Percentiles rank a stretch among this genome's conserved stretches.
These are phyloP conservation scores for Rhamnusium bicolor DNA, from an alignment of 2,888 invertebrate genomes.

Conservation along the genomic window DNA sequence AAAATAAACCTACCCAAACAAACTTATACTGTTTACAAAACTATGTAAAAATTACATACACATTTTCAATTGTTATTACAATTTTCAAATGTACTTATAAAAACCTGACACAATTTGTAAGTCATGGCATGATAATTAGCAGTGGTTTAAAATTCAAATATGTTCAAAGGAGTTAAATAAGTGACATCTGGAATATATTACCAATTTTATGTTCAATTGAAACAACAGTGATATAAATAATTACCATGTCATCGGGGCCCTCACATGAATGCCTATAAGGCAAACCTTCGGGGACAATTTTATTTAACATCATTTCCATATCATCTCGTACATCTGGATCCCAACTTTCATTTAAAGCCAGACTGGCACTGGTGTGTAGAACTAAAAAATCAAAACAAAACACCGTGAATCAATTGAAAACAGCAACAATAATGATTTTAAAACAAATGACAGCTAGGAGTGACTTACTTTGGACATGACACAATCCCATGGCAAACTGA, in stretches of 20 bases:
- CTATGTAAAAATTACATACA: no score
- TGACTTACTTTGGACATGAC: conserved; percentile 96
- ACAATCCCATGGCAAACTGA: conserved; percentile 95
- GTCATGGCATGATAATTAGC: no score
- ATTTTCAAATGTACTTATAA: no score
- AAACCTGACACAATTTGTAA: no score
- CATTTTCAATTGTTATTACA: no score
- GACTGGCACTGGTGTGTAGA: conserved; percentile 97
- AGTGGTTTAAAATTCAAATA: not conserved
- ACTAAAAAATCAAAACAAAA: conserved; percentile 77
- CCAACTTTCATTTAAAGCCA: conserved; percentile 98
- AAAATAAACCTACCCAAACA: no score
- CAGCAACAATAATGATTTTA: conserved; percentile 14
- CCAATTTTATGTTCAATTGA: not conserved
- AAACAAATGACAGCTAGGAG: conserved; percentile 48
- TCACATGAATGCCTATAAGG: conserved; percentile 97
- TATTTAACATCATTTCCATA: conserved; percentile 99
- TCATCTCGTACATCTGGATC: conserved; percentile 98
- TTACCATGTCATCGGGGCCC: conserved; percentile 99
- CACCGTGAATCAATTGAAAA: conserved; percentile 12
- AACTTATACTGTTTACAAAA: no score
- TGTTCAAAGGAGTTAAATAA: not conserved
- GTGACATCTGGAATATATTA: not conserved
- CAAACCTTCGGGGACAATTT: conserved; percentile 97
- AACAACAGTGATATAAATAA: conserved; percentile 50